These are phyloP conservation scores for Sebastes aleutianus DNA, from an alignment of 2,797 vertebrate species.

Conservation along the genomic window DNA sequence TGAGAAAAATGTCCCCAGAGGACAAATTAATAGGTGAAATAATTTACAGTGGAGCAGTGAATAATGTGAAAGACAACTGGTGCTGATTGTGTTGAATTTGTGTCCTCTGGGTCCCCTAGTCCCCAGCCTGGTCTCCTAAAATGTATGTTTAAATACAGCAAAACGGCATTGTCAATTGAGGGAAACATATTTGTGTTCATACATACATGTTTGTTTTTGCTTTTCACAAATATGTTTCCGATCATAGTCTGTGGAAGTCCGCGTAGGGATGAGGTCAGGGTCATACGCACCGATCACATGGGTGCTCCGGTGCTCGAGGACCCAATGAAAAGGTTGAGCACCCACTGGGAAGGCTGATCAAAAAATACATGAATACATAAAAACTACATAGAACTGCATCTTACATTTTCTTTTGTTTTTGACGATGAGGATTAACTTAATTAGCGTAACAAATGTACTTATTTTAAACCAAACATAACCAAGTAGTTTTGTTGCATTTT, in stretches of 20 bases:
- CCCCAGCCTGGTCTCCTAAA: background rate
- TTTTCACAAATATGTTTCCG: background rate
- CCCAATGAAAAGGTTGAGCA: no score
- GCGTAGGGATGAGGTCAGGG: no score
- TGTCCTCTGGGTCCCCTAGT: background rate
- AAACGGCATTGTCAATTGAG: background rate
- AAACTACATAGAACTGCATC: no score
- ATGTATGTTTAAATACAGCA: background rate
- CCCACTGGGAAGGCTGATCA: no score
- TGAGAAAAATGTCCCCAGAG: background rate
- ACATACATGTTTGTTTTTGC: no score
- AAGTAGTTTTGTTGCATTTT: no score
- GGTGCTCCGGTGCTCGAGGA: no score
- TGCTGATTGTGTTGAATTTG: background rate
- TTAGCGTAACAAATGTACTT: background rate
- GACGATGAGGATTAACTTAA: background rate
- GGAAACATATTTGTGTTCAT: background rate
- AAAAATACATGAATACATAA: no score
- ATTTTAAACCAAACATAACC: background rate
- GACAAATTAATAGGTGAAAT: background rate
- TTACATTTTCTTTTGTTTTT: no score
- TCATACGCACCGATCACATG: no score
- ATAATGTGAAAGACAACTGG: background rate
- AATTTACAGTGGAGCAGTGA: background rate
- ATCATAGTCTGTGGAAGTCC: background rate